Conservation (phyloP, 2,113 vertebrate species). For the Campylomormyrus tamandua region DNA sequence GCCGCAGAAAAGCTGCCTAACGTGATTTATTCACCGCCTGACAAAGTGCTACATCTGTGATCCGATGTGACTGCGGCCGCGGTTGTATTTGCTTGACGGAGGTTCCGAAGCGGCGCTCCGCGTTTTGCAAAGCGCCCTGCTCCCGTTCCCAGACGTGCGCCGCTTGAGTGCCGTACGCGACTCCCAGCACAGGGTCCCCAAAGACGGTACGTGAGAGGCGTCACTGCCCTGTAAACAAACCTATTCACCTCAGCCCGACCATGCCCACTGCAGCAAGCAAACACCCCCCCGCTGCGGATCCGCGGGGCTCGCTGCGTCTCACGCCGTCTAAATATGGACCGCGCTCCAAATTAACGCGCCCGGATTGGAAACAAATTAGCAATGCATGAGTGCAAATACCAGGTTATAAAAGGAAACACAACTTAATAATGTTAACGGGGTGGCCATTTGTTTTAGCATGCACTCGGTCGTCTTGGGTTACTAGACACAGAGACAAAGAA, state of each 20-base stretch:
- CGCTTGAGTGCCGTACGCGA: conserved; percentile 45
- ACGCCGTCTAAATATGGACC: background rate
- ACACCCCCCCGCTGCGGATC: conserved; percentile 36
- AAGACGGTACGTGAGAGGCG: conserved; percentile 42
- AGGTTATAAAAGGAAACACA: conserved; percentile 13
- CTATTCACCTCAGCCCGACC: conserved; percentile 47
- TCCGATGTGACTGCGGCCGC: background rate
- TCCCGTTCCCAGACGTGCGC: conserved; percentile 45
- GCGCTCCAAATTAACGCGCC: conserved; percentile 2
- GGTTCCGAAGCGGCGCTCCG: background rate
- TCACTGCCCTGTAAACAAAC: conserved; percentile 58
- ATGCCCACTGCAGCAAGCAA: conserved; percentile 49
- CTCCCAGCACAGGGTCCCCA: conserved; percentile 49
- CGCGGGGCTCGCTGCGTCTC: background rate
- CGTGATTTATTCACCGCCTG: background rate
- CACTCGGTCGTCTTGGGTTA: background rate
- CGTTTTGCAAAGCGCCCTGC: conserved; percentile 13
- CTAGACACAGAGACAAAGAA: background rate
- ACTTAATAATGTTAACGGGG: background rate
- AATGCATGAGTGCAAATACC: background rate
- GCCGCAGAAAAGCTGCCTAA: background rate
- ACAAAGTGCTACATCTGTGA: background rate
- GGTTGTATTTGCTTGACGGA: background rate
- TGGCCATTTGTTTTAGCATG: background rate
- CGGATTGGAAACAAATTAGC: conserved; percentile 12